Evolutionary conservation across 2,888 invertebrate genomes (phyloP), one percentile per base, ranked within the genome.

Genomic region (Ganaspis brasiliensis): DNA sequence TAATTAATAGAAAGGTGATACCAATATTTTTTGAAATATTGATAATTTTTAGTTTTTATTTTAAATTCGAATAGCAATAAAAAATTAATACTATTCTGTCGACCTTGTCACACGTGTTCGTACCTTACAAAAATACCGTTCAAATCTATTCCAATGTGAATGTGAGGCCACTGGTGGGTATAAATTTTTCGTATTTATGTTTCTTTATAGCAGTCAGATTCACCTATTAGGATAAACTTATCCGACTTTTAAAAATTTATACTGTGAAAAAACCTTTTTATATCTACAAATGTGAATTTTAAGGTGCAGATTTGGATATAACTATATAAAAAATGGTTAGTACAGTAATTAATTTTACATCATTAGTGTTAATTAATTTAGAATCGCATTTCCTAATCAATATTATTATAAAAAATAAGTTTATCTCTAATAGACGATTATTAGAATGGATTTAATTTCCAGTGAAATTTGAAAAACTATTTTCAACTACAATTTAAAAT

Each of bases 121-220:
- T 67, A 40, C 21, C 40, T 67, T 40, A 67, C 21, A 67, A 67
- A 67, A 67, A 67, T 61, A 67, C 67, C 67, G 67, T 67, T 45
- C 45, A 40, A 45, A 67, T 67, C 40, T 67, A 40, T 40, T 26
- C 67, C 67, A 45, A 45, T 67, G 67, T 67, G 67, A 67, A 67
- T 67, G 67, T 77, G 79, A 77, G 77, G 77, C 77, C 73, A 75
- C 73, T 73, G 71, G 75, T 61, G 70, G 73, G 77, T 79, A 79
- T 79, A 79, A 77, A 77, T 73, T 79, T 79, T 79, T 77, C 77
- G 70, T 73, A 61, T 73, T 45, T 75, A 73, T 77, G 72, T 59
- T 59, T 37, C 61, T 55, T 52, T 71, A 61, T 49, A 70, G 63
- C 77, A 79, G 79, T 79, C 75, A 71, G 56, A 71, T 73, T 61